Conservation (phyloP, 1,140 invertebrate genomes). For the Atta colombica region DNA sequence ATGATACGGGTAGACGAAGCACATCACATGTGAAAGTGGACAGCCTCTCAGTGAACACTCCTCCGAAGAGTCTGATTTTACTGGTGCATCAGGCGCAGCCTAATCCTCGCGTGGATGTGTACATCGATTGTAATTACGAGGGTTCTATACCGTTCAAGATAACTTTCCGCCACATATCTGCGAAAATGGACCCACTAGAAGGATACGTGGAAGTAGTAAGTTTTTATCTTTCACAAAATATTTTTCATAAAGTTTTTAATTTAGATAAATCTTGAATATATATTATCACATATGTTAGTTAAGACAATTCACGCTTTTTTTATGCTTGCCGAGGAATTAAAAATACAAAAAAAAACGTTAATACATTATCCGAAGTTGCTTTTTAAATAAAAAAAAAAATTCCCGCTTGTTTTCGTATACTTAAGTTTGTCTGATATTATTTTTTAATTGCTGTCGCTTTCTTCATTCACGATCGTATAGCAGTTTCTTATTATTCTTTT, state of each 20-base stretch:
- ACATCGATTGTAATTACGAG: conserved; percentile 88
- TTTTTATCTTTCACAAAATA: neutral
- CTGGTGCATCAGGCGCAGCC: conserved; percentile 87
- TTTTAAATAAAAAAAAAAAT: neutral
- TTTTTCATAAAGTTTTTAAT: neutral
- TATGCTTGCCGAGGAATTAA: neutral
- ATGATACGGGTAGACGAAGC: conserved; percentile 83
- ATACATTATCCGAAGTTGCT: neutral
- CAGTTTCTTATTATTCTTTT: conserved; percentile 51
- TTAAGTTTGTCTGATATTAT: neutral
- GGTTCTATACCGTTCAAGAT: conserved; percentile 86
- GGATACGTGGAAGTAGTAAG: conserved; percentile 79
- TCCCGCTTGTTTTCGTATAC: neutral
- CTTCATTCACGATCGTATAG: conserved; percentile 3
- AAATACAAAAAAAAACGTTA: neutral
- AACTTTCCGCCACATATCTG: conserved; percentile 86
- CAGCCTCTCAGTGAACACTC: conserved; percentile 84
- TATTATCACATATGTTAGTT: neutral
- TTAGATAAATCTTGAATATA: neutral
- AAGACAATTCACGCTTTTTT: neutral
- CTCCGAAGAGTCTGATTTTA: conserved; percentile 87
- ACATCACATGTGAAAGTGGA: conserved; percentile 87
- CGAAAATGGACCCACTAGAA: conserved; percentile 38
- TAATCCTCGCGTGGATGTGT: conserved; percentile 87
- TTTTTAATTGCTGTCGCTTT: neutral